These are phyloP conservation scores for Egretta garzetta DNA, from an alignment of 2,113 vertebrate genomes.

Conservation along the genomic window DNA sequence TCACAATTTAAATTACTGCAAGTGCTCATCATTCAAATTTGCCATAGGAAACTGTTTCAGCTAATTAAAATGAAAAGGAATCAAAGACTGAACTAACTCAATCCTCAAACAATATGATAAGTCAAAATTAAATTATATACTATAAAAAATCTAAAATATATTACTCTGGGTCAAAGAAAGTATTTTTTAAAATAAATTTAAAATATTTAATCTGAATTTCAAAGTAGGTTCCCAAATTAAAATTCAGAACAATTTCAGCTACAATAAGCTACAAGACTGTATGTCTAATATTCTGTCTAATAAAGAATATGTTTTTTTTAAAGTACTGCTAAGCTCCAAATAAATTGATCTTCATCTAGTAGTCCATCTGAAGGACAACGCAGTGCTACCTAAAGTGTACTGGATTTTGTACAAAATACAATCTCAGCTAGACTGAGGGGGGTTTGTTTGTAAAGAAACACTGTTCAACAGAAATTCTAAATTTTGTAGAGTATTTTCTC, in stretches of 20 bases:
- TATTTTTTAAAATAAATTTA: background rate
- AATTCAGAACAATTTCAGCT: background rate
- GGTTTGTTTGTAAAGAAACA: background rate
- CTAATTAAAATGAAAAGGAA: background rate
- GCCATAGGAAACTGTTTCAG: background rate
- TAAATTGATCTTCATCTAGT: background rate
- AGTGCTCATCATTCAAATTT: background rate
- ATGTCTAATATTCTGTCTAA: background rate
- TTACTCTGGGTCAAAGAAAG: background rate
- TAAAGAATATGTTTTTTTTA: background rate
- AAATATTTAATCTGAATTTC: background rate
- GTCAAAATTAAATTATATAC: background rate
- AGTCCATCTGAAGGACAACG: background rate
- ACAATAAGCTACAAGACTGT: background rate
- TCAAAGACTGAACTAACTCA: background rate
- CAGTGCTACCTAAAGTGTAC: background rate
- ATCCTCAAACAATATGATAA: background rate
- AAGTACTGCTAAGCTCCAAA: background rate
- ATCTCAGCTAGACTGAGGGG: fast-evolving
- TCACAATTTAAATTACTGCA: background rate
- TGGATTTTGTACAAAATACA: background rate
- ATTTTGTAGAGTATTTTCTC: background rate
- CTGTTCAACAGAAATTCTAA: background rate
- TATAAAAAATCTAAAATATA: background rate
- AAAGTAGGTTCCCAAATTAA: background rate